Evolutionary conservation across 2,888 invertebrate genomes (phyloP).

Genomic region (Leptopilina myrica): DNA sequence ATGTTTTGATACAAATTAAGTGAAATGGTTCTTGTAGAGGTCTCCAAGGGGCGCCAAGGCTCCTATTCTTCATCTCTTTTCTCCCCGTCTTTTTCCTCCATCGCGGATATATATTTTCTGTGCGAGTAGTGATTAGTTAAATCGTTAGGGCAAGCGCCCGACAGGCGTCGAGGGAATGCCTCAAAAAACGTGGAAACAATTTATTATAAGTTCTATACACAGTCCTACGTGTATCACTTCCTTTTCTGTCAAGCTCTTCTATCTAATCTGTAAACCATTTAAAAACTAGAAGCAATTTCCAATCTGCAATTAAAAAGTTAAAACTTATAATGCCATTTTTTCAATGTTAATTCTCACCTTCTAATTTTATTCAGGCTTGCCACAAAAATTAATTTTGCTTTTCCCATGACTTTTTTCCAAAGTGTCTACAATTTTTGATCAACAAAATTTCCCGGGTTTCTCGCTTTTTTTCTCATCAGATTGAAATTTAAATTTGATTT

Average conservation of each 20-base stretch:
- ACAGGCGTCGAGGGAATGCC: constrained; percentile 62
- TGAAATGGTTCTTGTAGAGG: constrained; percentile 55
- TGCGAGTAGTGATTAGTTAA: constrained; percentile 73
- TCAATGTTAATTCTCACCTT: background rate
- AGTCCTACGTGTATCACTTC: constrained; percentile 16
- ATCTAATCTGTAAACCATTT: constrained; percentile 20
- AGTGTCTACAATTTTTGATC: too few relatives aligned
- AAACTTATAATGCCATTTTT: too few relatives aligned
- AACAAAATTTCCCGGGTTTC: too few relatives aligned
- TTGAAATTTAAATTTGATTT: too few relatives aligned
- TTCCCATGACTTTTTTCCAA: too few relatives aligned
- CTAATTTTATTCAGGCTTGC: too few relatives aligned
- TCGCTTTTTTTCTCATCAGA: too few relatives aligned
- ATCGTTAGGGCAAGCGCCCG: constrained; percentile 70
- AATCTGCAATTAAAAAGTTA: too few relatives aligned
- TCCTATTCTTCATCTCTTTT: constrained; percentile 57
- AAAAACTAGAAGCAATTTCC: background rate
- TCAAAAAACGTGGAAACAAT: constrained; percentile 69
- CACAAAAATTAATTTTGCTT: too few relatives aligned
- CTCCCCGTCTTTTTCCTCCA: constrained; percentile 51
- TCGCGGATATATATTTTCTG: constrained; percentile 69
- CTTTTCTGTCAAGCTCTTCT: constrained; percentile 10
- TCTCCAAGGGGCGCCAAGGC: constrained; percentile 59
- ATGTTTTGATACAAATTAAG: constrained; percentile 70
- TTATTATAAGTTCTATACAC: constrained; percentile 63